Evolutionary conservation across 2,888 invertebrate species (phyloP), one percentile per base, ranked within the genome.

Genomic region (Lithosia quadra): DNA sequence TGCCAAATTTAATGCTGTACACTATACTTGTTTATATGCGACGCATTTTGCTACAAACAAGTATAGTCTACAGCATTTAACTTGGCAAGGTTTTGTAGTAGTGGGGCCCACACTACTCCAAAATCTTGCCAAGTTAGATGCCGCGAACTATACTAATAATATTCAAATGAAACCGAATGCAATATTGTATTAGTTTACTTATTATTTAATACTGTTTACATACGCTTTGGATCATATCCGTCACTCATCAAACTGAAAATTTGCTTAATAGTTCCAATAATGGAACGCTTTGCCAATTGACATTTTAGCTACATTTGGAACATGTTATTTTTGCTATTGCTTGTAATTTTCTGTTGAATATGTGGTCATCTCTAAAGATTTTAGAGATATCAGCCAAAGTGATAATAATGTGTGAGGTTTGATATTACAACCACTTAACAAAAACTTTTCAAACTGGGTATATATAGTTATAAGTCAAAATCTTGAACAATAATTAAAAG

Each of bases 121-220:
- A n/a, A n/a, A n/a, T n/a, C n/a, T n/a, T n/a, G n/a, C n/a, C n/a
- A n/a, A n/a, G n/a, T n/a, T n/a, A n/a, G n/a, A n/a, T n/a, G n/a
- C n/a, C n/a, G n/a, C n/a, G n/a, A n/a, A n/a, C n/a, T n/a, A n/a
- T n/a, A n/a, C 21, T 13, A 28, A 22, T n/a, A 15, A 56, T 13
- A 36, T 36, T 36, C 10, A 0, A 59, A 36, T 59, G 2, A 2
- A 36, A 36, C n/a, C 28, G 24, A 39, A 67, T 43, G 18, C 18
- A 64, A 63, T 33, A 58, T 34, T 59, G 10, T 66, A 61, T 60
- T 22, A 64, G 21, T 64, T 60, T 39, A 61, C 67, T 63, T 67
- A 69, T 21, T 64, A 34, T 65, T 63, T 72, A 74, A 79, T 79
- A 77, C 74, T 79, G 67, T 67, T 72, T 68, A 75, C 65, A 73